Evolutionary conservation across 1,140 invertebrate genomes (phyloP), one percentile per base, ranked within the genome.

Genomic region (Cylas formicarius): DNA sequence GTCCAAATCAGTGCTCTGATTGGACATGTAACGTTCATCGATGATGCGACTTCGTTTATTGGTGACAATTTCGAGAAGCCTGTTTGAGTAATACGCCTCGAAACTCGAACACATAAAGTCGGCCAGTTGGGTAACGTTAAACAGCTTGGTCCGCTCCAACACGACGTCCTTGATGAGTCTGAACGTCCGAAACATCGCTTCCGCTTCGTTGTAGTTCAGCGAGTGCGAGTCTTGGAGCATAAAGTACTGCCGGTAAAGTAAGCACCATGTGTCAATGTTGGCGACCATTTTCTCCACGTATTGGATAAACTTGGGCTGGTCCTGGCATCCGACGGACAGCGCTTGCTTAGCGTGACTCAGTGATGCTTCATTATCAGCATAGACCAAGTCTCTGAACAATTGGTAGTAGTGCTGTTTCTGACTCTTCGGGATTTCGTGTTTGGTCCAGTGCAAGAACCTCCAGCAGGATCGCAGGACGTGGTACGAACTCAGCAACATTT

Each of bases 401-500:
- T 44, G 41, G 19, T 44, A 44, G 23, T 34, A 44, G 16, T 31
- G 19, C 13, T 44, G 31, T 35, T 44, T 44, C 18, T 44, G 34
- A 9, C 11, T 23, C 28, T 27, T 33, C 7, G 31, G 8, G n/a
- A 44, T 6, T 34, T 44, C 41, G 13, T 44, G 41, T 17, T 33
- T 42, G 1, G 32, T 35, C 13, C 36, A 31, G 28, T 35, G 20
- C 13, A 44, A 8, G 26, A 26, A 8, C 28, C 28, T 44, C 29
- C 41, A 44, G 19, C 26, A 16, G 13, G 41, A 24, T 14, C 28
- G 24, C 16, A 44, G 21, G 1, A 18, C 19, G 17, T 44, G 41
- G 21, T 44, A 44, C 18, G 36, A 44, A 21, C 31, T 44, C 11
- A 13, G 28, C 14, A 44, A 21, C 7, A 34, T 24, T 35, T 44